Conservation (phyloP, 2,888 invertebrate species). For the Pocota personata region DNA sequence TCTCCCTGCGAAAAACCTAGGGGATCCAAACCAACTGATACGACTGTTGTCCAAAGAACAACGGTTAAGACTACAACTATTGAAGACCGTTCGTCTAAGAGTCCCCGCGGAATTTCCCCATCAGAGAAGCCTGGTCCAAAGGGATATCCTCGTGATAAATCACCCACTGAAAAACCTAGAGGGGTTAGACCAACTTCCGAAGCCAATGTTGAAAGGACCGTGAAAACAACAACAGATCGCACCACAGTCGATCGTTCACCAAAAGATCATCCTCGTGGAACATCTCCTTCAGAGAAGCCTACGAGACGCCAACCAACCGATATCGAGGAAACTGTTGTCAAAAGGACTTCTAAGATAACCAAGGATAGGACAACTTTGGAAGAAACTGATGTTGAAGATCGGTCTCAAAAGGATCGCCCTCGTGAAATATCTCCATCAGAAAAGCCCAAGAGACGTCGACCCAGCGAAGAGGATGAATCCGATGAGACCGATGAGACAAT, state of each 20-base stretch:
- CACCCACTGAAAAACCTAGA: conserved; percentile 14
- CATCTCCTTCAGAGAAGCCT: conserved; percentile 40
- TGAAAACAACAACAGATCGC: not conserved
- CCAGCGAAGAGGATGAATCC: conserved; percentile 10
- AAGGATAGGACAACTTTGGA: conserved; percentile 6
- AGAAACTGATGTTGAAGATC: not conserved
- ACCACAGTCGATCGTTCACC: conserved; percentile 10
- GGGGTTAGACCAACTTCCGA: not conserved
- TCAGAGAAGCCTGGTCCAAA: conserved; percentile 12
- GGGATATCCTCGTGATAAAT: not conserved
- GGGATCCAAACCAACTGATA: not conserved
- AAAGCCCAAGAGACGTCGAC: not conserved
- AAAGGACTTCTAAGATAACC: conserved; percentile 3
- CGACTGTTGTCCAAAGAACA: conserved; percentile 16
- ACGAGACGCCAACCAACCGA: conserved; percentile 4
- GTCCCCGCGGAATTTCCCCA: conserved; percentile 16
- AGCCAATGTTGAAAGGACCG: not conserved
- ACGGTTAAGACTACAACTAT: not conserved
- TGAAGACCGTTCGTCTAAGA: not conserved
- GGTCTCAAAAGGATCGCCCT: not conserved
- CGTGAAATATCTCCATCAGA: not conserved
- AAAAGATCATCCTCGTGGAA: conserved; percentile 25
- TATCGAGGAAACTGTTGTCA: conserved; percentile 7
- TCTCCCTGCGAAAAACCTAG: conserved; percentile 43
- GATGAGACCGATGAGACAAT: not conserved